Evolutionary conservation across 2,797 vertebrate species (phyloP).

Genomic region (Pelobates cultripes): DNA sequence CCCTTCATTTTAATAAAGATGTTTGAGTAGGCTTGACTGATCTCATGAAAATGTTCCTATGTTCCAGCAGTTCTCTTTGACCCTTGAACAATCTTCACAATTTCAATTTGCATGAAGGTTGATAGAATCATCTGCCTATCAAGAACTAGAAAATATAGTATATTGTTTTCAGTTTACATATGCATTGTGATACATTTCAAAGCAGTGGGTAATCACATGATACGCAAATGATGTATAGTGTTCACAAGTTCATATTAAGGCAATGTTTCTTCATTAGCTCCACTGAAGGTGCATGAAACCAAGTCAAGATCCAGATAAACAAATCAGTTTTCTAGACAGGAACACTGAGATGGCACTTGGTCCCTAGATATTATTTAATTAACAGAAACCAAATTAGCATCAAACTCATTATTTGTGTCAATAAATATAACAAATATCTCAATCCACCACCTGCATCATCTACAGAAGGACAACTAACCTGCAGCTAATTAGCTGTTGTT

Average conservation of each 20-base stretch:
- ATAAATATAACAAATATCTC: slow-evolving; percentile 27
- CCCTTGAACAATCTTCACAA: no score
- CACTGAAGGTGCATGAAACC: neutral
- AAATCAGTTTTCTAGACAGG: neutral
- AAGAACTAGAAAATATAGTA: neutral
- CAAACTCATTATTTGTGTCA: neutral
- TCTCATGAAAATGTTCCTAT: no score
- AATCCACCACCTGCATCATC: slow-evolving; percentile 57
- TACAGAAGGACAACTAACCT: slow-evolving; percentile 57
- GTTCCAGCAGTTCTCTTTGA: no score
- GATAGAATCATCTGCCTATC: neutral
- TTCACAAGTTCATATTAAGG: neutral
- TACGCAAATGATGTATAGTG: neutral
- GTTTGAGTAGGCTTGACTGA: no score
- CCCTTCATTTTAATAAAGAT: no score
- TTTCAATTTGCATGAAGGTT: neutral
- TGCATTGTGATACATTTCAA: neutral
- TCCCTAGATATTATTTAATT: neutral
- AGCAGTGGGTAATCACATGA: neutral
- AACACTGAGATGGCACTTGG: neutral
- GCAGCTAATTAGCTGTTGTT: neutral
- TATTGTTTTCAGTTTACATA: neutral
- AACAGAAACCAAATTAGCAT: neutral
- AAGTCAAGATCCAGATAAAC: neutral
- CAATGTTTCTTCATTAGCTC: neutral